Base-by-base conservation (phyloP, 30 jellyfish, hydroid and myxozoan species). In the Chrysaora quinquecirrha region DNA sequence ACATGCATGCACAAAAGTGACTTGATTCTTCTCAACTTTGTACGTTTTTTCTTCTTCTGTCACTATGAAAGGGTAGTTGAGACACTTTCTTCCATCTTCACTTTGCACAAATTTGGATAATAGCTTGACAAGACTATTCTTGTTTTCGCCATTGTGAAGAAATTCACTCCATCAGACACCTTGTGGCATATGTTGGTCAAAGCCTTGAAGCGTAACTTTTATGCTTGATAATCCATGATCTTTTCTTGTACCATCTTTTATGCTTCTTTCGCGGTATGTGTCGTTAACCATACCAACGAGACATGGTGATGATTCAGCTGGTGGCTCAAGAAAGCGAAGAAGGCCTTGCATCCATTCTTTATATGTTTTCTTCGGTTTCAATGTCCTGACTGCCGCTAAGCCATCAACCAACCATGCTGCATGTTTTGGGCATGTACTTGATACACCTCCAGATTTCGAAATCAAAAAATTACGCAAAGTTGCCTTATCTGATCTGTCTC, bases 381-480 rank as follows among this genome's bases (percentile, higher is more conserved):
- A 38, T 38, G 54, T 38, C 54, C 54, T 38, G 14, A 38, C 54
- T 38, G 54, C 54, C 11, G 54, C 54, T 38, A 38, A 38, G 54
- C 54, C 54, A 38, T 38, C 54, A 38, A 38, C 54, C 54, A 38
- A 38, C 54, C 54, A 38, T 38, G 54, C 54, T 38, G 54, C 54
- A 38, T 38, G 6, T 38, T 38, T 38, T 38, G 54, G 54, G 54
- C 54, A 38, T 38, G 54, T 38, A 38, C 54, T 38, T 38, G 54
- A 38, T 38, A 38, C 54, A 38, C 54, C 14, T 38, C 14, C 54
- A 38, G 54, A 38, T 38, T 38, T 38, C 14, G 54, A 38, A 38
- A 38, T 38, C 6, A 38, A 38, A 38, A 38, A 38, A 38, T 38
- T 38, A 38, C 54, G 54, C 54, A 38, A 38, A 38, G 6, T 3